A percentile compares a stretch with the other conserved stretches of the same genome.
phyloP scores from a whole-genome alignment of 1,140 invertebrate genomes.

The Homarus americanus region DNA sequence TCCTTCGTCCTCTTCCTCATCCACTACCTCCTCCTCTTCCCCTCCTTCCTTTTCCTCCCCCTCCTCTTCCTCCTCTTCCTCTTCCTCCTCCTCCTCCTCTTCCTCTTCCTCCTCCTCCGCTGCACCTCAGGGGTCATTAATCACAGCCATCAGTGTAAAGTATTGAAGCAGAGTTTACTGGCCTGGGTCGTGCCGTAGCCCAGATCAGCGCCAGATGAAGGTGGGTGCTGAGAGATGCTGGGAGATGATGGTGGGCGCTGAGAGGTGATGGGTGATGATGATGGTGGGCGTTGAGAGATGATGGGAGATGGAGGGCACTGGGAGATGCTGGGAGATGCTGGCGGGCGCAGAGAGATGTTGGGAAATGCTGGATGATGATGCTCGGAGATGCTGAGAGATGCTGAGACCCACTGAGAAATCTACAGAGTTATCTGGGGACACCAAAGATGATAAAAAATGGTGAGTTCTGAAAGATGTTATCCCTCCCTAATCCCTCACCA shows the following conservation, averaged over 20 bases:
- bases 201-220: not conserved
- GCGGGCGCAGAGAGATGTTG: not conserved
- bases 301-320: not conserved
- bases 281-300: too few species aligned
- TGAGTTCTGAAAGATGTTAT: too few species aligned
- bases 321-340: not conserved
- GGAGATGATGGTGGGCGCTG: not conserved
- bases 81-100: not conserved
- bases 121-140: conserved; percentile 38
- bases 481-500: too few species aligned
- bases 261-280: too few species aligned
- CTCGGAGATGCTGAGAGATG: not conserved
- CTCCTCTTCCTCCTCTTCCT: not conserved
- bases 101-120: not conserved
- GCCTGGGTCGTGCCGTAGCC: not conserved
- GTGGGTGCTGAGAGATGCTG: not conserved
- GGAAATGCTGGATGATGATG: not conserved
- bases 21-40: not conserved
- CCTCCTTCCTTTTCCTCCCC: not conserved
- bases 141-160: conserved; percentile 45
- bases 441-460: too few species aligned
- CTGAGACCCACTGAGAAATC: too few species aligned
- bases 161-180: conserved; percentile 39
- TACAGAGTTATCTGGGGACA: too few species aligned
- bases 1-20: not conserved